A percentile compares a stretch with the other conserved stretches of the same genome.
phyloP scores from a whole-genome alignment of 2,888 invertebrate species.

The Lochmaea crataegi region DNA sequence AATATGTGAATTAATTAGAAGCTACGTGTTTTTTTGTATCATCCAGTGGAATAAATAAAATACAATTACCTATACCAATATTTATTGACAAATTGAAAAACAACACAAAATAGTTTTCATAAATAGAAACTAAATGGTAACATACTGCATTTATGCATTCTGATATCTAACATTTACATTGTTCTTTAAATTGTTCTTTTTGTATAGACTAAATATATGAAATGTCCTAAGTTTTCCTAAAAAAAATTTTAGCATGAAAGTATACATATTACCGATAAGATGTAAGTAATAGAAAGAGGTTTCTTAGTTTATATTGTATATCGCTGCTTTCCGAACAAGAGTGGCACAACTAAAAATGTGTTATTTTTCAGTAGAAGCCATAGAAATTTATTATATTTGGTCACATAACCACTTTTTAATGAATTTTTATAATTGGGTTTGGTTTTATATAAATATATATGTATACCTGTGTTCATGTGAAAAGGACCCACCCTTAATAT shows the following conservation, averaged over 20 bases:
- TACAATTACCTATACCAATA: background rate
- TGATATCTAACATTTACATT: background rate
- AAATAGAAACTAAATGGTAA: conserved; percentile 22
- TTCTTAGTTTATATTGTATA: too few relatives aligned
- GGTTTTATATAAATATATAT: too few relatives aligned
- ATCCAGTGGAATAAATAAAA: background rate
- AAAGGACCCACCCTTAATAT: too few relatives aligned
- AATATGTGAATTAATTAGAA: too few relatives aligned
- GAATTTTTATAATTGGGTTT: too few relatives aligned
- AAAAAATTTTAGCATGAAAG: background rate
- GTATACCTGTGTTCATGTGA: too few relatives aligned
- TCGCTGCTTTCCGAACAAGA: too few relatives aligned
- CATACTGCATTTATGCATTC: conserved; percentile 1
- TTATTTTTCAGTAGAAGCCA: too few relatives aligned
- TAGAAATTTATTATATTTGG: too few relatives aligned
- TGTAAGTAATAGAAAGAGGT: background rate
- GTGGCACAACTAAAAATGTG: too few relatives aligned
- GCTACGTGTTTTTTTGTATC: too few relatives aligned
- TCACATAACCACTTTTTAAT: too few relatives aligned
- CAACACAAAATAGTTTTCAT: conserved; percentile 1
- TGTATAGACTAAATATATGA: background rate
- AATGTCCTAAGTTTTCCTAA: background rate
- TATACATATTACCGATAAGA: background rate
- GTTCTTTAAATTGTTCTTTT: background rate
- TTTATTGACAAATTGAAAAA: conserved; percentile 4